phyloP scores from a whole-genome alignment of 2,888 invertebrate genomes.

The Augochlorella aurata region DNA sequence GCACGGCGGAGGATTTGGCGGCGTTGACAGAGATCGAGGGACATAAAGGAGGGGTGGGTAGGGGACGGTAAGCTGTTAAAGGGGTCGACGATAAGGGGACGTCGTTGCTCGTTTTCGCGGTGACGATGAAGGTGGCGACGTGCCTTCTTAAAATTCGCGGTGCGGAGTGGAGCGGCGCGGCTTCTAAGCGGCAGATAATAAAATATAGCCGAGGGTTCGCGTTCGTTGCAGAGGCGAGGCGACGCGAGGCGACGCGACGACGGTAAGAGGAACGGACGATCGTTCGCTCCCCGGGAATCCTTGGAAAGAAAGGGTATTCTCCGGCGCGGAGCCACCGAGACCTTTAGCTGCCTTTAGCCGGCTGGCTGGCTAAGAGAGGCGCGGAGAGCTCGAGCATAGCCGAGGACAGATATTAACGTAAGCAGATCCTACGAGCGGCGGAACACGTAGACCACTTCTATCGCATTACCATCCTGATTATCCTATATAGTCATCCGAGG shows the following conservation, averaged over 20 bases:
- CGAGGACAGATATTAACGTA: constrained; percentile 76
- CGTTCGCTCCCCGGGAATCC: constrained; percentile 9
- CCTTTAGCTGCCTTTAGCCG: background rate
- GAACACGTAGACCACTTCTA: constrained; percentile 75
- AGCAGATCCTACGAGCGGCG: constrained; percentile 75
- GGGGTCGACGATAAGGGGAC: constrained; percentile 39
- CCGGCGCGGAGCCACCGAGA: constrained; percentile 11
- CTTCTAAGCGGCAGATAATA: constrained; percentile 63
- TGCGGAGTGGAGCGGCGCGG: constrained; percentile 14
- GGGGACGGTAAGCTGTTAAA: constrained; percentile 25
- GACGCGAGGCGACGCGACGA: background rate
- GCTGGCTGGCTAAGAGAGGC: background rate
- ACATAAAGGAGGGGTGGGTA: background rate
- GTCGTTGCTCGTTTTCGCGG: constrained; percentile 44
- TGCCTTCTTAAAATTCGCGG: constrained; percentile 57
- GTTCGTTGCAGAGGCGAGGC: background rate
- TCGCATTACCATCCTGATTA: constrained; percentile 78
- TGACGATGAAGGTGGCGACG: constrained; percentile 53
- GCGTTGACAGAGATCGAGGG: constrained; percentile 14
- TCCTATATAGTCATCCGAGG: constrained; percentile 65
- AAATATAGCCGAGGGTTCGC: constrained; percentile 61
- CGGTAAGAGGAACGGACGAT: constrained; percentile 12
- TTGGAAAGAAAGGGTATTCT: constrained; percentile 30
- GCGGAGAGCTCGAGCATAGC: constrained; percentile 18
- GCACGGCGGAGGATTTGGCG: background rate